Evolutionary conservation across 2,888 invertebrate species (phyloP).

Genomic region (Macrophya annulata): DNA sequence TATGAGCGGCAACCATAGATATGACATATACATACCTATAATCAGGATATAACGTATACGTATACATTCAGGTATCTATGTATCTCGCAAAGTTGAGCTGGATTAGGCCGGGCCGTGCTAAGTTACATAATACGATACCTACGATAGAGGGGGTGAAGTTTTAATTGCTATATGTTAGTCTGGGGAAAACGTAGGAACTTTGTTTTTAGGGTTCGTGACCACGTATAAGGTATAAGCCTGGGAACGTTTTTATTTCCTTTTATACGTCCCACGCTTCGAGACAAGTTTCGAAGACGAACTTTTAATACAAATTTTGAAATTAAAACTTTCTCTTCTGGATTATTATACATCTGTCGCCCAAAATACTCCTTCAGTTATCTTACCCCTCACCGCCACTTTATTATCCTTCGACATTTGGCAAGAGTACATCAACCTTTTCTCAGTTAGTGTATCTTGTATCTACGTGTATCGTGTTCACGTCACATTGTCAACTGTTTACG

Average conservation of each 20-base stretch:
- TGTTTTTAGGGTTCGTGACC: conserved; percentile 31
- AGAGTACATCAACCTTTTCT: neutral
- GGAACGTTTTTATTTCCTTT: conserved; percentile 29
- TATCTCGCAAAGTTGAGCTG: neutral
- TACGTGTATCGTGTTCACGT: neutral
- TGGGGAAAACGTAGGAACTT: conserved; percentile 59
- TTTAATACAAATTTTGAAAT: conserved; percentile 13
- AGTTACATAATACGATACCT: conserved; percentile 34
- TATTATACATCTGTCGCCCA: neutral
- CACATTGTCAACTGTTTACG: neutral
- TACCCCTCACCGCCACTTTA: neutral
- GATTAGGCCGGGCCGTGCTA: conserved; percentile 33
- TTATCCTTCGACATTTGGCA: conserved; percentile 18
- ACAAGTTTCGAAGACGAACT: neutral
- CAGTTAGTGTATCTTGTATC: neutral
- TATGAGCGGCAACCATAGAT: conserved; percentile 65
- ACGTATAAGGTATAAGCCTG: neutral
- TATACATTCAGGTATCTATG: conserved; percentile 28
- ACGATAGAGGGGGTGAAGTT: conserved; percentile 64
- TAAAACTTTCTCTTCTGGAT: conserved; percentile 24
- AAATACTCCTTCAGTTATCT: neutral
- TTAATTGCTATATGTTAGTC: conserved; percentile 72
- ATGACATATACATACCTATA: conserved; percentile 48
- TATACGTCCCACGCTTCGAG: neutral
- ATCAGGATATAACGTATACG: conserved; percentile 58